These are phyloP conservation scores for Pollenia griseotomentosa DNA, from an alignment of 2,888 invertebrate genomes.

Conservation along the genomic window DNA sequence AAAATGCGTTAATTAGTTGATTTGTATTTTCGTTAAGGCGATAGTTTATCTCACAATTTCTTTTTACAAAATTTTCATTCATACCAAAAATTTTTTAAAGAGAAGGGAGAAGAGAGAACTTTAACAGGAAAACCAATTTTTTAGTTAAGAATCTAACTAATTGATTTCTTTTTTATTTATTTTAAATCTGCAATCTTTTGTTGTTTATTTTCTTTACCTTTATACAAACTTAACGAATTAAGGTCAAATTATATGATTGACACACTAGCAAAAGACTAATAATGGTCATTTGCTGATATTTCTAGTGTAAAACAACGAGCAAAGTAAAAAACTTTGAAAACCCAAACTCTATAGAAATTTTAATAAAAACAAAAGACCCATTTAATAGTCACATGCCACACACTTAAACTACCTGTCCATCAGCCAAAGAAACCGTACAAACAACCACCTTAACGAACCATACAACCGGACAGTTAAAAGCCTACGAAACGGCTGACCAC, in stretches of 20 bases:
- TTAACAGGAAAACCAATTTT: too few relatives aligned
- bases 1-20: too few relatives aligned
- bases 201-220: not conserved
- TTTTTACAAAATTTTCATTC: too few relatives aligned
- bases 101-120: too few relatives aligned
- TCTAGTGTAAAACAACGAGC: not conserved
- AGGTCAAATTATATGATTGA: constrained; percentile 33
- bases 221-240: not conserved
- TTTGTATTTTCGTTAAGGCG: too few relatives aligned
- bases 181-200: too few relatives aligned
- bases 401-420: constrained; percentile 13
- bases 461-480: constrained; percentile 35
- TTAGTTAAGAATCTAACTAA: too few relatives aligned
- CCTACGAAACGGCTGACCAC: constrained; percentile 3
- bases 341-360: constrained; percentile 32
- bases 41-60: too few relatives aligned
- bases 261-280: constrained; percentile 26
- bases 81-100: too few relatives aligned
- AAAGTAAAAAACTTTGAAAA: not conserved
- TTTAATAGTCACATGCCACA: constrained; percentile 26
- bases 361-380: constrained; percentile 1
- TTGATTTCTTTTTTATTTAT: too few relatives aligned
- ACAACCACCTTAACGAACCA: constrained; percentile 3
- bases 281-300: constrained; percentile 22
- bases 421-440: constrained; percentile 5